Base-by-base conservation (phyloP, 2,888 invertebrate species). In the Dione juno region DNA sequence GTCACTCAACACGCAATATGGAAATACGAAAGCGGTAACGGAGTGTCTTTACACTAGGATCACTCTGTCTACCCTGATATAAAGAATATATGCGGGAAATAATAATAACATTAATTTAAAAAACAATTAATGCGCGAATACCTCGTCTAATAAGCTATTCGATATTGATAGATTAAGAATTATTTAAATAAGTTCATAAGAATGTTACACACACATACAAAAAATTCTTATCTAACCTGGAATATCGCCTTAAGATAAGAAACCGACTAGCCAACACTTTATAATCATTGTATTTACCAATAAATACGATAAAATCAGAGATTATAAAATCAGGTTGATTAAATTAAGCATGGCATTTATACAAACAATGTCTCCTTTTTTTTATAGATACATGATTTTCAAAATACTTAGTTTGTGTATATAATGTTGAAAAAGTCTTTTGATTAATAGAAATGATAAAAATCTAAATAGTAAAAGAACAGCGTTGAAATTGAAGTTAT, bases 261-360 rank as follows among this genome's bases (percentile, higher is more conserved):
- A 28, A 61, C 10, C n/a, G 21, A 45, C 45, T n/a, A 45, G 28
- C 28, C n/a, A 61, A 45, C 43, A 45, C 61, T 59, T 57, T 41
- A 58, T 41, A 21, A 21, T 43, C 21, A 28, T n/a, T 59, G 28
- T 61, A 16, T 61, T 61, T 61, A 61, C 61, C 21, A 45, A 45
- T 45, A 28, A 37, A 9, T 28, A 11, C 61, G 61, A 61, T 61
- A 61, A 61, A 45, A 61, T 61, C 28, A 28, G 9, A 61, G 61
- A 48, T 67, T 41, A 67, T 54, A 6, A 10, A n/a, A 28, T 1
- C 35, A 11, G 5, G 10, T 14, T 37, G 54, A 37, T 37, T n/a
- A 37, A 16, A 28, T n/a, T n/a, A 37, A 54, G 35, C 10, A 9
- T n/a, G n/a, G n/a, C n/a, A 35, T 53, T 6, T 28, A 10, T 28